These are phyloP conservation scores for Campoplex nolae DNA, from an alignment of 2,888 invertebrate genomes.

Conservation along the genomic window DNA sequence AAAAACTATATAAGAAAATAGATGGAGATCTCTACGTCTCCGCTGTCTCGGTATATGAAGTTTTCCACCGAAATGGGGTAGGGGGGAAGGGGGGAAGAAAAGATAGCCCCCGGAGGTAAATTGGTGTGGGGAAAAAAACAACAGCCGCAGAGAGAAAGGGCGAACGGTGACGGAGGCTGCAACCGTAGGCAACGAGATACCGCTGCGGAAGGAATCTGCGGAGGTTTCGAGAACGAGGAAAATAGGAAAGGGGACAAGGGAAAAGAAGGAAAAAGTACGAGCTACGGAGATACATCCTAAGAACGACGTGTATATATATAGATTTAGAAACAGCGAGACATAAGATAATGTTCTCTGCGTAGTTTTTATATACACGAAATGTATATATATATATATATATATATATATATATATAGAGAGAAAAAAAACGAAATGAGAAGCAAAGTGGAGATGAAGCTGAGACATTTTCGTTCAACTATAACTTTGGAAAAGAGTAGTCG, in stretches of 20 bases:
- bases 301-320: not conserved
- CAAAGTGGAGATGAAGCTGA: slow-evolving; percentile 13
- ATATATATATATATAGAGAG: not conserved
- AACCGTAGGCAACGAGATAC: not conserved
- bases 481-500: slow-evolving; percentile 34
- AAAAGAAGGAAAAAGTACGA: slow-evolving; percentile 8
- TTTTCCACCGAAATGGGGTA: slow-evolving; percentile 38
- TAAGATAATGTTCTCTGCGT: not conserved
- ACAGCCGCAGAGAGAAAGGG: slow-evolving; percentile 1
- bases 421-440: not conserved
- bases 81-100: slow-evolving; percentile 6
- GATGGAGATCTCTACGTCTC: slow-evolving; percentile 47
- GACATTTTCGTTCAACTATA: slow-evolving; percentile 55
- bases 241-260: slow-evolving; percentile 4
- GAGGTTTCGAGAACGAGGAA: not conserved
- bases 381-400: not conserved
- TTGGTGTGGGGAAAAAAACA: slow-evolving; percentile 45
- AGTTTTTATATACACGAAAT: not conserved
- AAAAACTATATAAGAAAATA: slow-evolving; percentile 29
- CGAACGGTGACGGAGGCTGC: not conserved
- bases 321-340: not conserved
- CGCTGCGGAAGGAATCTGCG: not conserved
- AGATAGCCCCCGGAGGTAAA: slow-evolving; percentile 47
- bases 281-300: not conserved
- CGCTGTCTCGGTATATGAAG: slow-evolving; percentile 40